phyloP scores from a whole-genome alignment of 92 coral and sea anemone genomes.

The Heliopora coerulea region DNA sequence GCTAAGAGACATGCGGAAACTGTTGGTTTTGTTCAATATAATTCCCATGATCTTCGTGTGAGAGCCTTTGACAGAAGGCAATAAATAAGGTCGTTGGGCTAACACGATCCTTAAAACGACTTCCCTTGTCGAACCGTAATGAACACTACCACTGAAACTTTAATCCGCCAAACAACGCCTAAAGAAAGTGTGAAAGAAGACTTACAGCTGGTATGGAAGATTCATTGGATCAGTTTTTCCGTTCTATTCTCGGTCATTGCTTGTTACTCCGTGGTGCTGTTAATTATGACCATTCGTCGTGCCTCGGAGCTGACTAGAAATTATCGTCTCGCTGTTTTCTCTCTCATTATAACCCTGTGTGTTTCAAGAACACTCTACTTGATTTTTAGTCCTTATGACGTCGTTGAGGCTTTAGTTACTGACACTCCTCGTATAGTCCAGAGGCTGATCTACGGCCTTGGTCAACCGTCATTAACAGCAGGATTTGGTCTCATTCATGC shows the following conservation, averaged over 20 bases:
- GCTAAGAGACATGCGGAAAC: too few species aligned
- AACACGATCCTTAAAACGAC: too few species aligned
- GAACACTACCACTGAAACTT: not conserved
- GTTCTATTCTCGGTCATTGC: not conserved
- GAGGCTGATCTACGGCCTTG: slow-evolving; percentile 15
- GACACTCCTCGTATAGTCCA: not conserved
- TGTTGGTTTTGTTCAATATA: too few species aligned
- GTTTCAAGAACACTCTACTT: slow-evolving; percentile 1
- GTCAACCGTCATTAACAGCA: slow-evolving; percentile 22
- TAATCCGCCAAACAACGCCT: not conserved
- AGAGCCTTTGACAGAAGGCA: too few species aligned
- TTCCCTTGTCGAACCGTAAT: too few species aligned
- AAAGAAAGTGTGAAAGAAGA: not conserved
- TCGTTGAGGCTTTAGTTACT: not conserved
- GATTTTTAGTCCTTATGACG: slow-evolving; percentile 16
- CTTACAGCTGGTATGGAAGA: not conserved
- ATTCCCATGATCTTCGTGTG: too few species aligned
- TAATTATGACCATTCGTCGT: not conserved
- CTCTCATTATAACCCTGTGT: not conserved
- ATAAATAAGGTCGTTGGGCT: too few species aligned
- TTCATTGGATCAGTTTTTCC: slow-evolving; percentile 10
- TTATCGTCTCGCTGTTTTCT: slow-evolving; percentile 20
- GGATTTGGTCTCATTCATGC: slow-evolving; percentile 27
- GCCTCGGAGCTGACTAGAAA: not conserved
- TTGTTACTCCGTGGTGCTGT: not conserved